Conservation (phyloP, 2,113 vertebrate species). For the Macrotus californicus region DNA sequence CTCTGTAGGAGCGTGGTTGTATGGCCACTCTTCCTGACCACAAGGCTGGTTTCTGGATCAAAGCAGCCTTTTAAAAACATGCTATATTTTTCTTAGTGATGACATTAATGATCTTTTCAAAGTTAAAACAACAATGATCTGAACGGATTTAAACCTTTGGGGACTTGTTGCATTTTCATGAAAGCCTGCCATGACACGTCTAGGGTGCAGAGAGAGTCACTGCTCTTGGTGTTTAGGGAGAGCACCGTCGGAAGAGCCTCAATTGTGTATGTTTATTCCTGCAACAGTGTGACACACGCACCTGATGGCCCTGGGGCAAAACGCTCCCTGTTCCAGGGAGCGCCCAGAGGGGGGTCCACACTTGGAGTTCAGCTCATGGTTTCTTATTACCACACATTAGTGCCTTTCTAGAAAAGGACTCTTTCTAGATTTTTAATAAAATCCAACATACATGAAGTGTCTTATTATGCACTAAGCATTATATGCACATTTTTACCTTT, state of each 20-base stretch:
- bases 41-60: background rate
- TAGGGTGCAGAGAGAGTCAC: too few species aligned
- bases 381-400: background rate
- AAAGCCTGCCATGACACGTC: background rate
- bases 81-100: background rate
- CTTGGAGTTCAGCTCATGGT: background rate
- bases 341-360: background rate
- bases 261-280: background rate
- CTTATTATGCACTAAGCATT: background rate
- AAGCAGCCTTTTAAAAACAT: background rate
- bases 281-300: too few species aligned
- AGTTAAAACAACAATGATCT: background rate
- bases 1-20: background rate
- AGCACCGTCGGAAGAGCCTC: accelerated
- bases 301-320: background rate
- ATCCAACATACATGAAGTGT: background rate
- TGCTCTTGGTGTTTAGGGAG: background rate
- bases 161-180: background rate
- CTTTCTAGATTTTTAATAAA: background rate
- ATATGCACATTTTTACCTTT: background rate
- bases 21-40: background rate
- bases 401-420: background rate
- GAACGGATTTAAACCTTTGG: background rate
- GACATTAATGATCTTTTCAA: background rate
- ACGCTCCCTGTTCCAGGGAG: background rate